phyloP scores from a whole-genome alignment of 2,797 vertebrate species.

The Enteromius paludinosus region DNA sequence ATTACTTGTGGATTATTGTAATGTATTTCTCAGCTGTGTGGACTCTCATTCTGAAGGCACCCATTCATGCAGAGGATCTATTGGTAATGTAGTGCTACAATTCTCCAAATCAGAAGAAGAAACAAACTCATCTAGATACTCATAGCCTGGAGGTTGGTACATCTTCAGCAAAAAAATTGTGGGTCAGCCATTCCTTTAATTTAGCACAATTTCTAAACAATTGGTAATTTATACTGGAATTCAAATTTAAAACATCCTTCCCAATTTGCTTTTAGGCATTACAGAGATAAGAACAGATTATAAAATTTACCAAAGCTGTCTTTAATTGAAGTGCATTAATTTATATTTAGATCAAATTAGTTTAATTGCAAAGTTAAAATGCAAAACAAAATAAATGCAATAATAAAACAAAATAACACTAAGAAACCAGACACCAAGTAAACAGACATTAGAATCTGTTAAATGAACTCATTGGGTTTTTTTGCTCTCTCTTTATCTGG shows the following conservation, averaged over 20 bases:
- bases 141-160: no score
- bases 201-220: no score
- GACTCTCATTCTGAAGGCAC: no score
- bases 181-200: no score
- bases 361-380: constrained; percentile 14
- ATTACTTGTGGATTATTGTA: no score
- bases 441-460: constrained; percentile 33
- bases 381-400: background rate
- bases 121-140: no score
- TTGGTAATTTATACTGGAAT: background rate
- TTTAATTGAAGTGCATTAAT: background rate
- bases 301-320: background rate
- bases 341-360: constrained; percentile 9
- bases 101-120: no score
- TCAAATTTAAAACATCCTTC: background rate
- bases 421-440: constrained; percentile 39
- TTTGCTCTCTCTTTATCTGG: constrained; percentile 34
- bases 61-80: no score
- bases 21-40: no score
- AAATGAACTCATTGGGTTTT: constrained; percentile 52
- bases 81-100: no score
- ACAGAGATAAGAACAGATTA: background rate
- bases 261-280: background rate
- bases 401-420: background rate
- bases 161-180: no score